Evolutionary conservation across 2,797 vertebrate genomes (phyloP).

Genomic region (Tinamus major): DNA sequence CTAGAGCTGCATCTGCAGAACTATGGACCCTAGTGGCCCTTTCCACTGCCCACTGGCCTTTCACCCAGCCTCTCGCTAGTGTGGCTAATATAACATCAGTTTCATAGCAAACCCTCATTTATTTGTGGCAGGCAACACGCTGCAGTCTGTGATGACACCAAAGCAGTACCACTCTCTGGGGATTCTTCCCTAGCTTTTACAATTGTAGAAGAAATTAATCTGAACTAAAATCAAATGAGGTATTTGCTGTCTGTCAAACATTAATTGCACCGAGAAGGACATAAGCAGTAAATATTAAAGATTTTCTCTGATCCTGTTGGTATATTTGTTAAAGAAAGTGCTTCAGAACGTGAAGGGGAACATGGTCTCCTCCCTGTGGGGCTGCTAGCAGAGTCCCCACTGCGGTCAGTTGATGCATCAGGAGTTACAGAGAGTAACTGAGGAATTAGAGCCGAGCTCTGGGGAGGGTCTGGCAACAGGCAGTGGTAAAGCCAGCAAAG

Average conservation of each 20-base stretch:
- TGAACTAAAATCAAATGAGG: not conserved
- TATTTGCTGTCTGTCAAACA: not conserved
- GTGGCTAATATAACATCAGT: not conserved
- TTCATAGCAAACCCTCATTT: not conserved
- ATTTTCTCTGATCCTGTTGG: not conserved
- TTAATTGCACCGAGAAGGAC: not conserved
- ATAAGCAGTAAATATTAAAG: not conserved
- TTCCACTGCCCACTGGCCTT: not conserved
- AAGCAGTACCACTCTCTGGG: not conserved
- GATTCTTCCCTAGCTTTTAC: not conserved
- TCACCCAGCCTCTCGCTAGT: not conserved
- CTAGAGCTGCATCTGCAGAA: not conserved
- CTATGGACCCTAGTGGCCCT: not conserved
- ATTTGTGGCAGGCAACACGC: not conserved
- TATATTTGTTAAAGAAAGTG: not conserved
- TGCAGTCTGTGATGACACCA: rapidly evolving
- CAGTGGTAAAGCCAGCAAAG: not conserved
- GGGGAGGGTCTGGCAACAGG: not conserved
- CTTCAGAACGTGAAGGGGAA: not conserved
- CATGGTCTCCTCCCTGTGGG: not conserved
- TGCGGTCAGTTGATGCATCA: not conserved
- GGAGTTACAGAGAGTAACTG: not conserved
- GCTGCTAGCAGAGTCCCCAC: not conserved
- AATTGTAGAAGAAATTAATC: not conserved
- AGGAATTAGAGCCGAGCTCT: not conserved